These are phyloP conservation scores for Neodiprion lecontei DNA, from an alignment of 1,140 invertebrate species.

Conservation along the genomic window DNA sequence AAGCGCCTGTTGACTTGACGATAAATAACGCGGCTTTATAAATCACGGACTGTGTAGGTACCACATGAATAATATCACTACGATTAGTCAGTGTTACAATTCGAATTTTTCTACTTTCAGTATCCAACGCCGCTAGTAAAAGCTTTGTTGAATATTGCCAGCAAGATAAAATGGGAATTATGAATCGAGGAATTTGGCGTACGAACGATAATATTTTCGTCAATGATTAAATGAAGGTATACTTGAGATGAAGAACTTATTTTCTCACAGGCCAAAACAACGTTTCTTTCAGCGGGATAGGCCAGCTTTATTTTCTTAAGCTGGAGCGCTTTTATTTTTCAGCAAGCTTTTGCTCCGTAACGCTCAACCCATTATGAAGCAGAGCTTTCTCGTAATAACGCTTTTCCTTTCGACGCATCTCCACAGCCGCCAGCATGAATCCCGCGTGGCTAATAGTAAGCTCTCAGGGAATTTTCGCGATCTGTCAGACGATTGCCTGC, in stretches of 20 bases:
- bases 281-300: not conserved
- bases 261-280: too few relatives aligned
- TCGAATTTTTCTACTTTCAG: not conserved
- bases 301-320: not conserved
- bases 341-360: not conserved
- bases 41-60: not conserved
- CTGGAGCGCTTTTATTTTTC: not conserved
- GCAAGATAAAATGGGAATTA: not conserved
- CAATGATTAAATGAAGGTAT: not conserved
- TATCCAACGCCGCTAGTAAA: not conserved
- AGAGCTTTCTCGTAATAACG: conserved; percentile 2
- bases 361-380: not conserved
- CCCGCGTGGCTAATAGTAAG: not conserved
- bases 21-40: not conserved
- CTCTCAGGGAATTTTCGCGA: not conserved
- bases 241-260: not conserved
- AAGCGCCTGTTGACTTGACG: not conserved
- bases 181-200: not conserved
- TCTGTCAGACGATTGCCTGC: not conserved
- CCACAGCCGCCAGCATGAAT: not conserved
- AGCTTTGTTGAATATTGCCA: too few relatives aligned
- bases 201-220: not conserved
- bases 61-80: not conserved
- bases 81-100: not conserved
- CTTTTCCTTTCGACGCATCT: not conserved